Conservation (phyloP, 1,140 invertebrate genomes). For the Vanessa tameamea region DNA sequence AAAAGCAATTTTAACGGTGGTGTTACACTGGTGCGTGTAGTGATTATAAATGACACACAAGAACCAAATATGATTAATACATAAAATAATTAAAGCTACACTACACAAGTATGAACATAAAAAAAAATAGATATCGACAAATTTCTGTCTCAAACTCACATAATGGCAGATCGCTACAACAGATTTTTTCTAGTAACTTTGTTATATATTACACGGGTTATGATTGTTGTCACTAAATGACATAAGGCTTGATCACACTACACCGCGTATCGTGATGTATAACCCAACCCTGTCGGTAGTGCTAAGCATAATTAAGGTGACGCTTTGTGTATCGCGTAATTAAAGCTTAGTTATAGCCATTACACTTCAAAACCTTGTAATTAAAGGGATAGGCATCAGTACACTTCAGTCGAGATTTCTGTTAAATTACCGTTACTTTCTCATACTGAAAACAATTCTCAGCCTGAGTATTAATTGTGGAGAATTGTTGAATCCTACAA, state of each 20-base stretch:
- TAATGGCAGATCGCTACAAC: too few relatives aligned
- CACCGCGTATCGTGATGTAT: not conserved
- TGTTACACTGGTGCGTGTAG: not conserved
- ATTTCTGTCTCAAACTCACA: too few relatives aligned
- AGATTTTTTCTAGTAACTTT: too few relatives aligned
- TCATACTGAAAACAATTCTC: not conserved
- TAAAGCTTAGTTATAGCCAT: not conserved
- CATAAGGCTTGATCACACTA: not conserved
- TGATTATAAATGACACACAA: not conserved
- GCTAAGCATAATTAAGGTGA: constrained; percentile 24
- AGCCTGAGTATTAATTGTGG: not conserved
- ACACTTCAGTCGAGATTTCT: not conserved
- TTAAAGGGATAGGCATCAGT: constrained; percentile 17
- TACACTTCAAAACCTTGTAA: constrained; percentile 17
- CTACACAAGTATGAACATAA: not conserved
- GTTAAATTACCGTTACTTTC: constrained; percentile 5
- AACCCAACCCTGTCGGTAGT: not conserved
- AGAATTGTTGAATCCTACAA: not conserved
- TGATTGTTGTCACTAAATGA: too few relatives aligned
- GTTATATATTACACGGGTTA: too few relatives aligned
- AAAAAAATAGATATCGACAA: too few relatives aligned
- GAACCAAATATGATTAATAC: not conserved
- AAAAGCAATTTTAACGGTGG: not conserved
- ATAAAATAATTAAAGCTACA: not conserved
- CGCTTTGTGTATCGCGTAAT: constrained; percentile 11